These are phyloP conservation scores for Parotocinclus haroldoi DNA, from an alignment of 2,797 vertebrate genomes.

Conservation along the genomic window DNA sequence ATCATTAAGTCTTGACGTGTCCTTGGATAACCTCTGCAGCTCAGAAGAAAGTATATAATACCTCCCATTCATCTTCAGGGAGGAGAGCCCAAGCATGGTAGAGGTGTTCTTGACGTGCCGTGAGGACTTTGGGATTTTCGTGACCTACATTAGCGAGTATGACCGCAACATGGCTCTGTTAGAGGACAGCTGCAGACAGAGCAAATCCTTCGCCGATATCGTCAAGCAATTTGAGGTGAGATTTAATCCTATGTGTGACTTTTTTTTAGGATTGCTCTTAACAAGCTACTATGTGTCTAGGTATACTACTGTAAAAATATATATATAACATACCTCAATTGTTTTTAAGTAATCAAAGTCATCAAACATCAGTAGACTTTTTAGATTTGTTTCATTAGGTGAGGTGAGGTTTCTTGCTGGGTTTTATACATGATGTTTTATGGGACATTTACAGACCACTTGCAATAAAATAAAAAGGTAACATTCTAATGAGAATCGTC, in stretches of 20 bases:
- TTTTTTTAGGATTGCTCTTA: too few species aligned
- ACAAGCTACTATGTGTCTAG: too few species aligned
- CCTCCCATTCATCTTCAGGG: conserved; percentile 68
- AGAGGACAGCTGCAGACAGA: conserved; percentile 78
- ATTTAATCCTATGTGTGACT: background rate
- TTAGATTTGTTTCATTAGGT: too few species aligned
- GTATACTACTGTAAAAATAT: too few species aligned
- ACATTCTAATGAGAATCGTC: too few species aligned
- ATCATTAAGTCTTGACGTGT: conserved; percentile 18
- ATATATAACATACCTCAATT: too few species aligned
- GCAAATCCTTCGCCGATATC: conserved; percentile 67
- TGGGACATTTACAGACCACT: too few species aligned
- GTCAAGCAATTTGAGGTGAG: conserved; percentile 87
- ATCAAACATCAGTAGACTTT: too few species aligned
- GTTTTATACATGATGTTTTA: too few species aligned
- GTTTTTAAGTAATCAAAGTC: too few species aligned
- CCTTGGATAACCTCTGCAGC: conserved; percentile 30
- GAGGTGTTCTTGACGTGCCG: conserved; percentile 81
- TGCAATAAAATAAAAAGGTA: too few species aligned
- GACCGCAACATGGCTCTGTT: conserved; percentile 86
- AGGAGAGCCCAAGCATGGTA: conserved; percentile 83
- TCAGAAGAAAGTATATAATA: background rate
- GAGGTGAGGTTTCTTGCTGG: too few species aligned
- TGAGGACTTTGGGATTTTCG: conserved; percentile 79
- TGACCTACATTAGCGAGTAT: conserved; percentile 83